Conservation (phyloP, 2,888 invertebrate species). For the Colletes collaris region DNA sequence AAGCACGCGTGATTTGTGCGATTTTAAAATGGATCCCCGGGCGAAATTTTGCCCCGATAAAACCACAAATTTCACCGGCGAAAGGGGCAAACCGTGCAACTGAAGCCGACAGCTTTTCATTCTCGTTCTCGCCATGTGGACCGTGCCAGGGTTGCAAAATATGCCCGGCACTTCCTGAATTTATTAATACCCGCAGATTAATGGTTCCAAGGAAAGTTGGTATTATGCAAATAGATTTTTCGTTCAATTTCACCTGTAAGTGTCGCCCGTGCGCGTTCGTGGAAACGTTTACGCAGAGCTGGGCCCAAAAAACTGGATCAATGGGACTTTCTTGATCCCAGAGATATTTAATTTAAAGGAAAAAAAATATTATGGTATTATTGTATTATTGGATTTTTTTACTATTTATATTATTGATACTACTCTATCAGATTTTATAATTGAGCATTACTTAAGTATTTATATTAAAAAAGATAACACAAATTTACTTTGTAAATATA, state of each 20-base stretch:
- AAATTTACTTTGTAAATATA: too few relatives aligned
- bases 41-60: slow-evolving; percentile 39
- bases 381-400: too few relatives aligned
- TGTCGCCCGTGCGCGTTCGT: background rate
- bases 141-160: slow-evolving; percentile 25
- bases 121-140: slow-evolving; percentile 7
- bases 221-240: slow-evolving; percentile 2
- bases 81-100: background rate
- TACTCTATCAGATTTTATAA: too few relatives aligned
- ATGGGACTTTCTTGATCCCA: too few relatives aligned
- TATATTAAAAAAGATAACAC: too few relatives aligned
- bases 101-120: slow-evolving; percentile 46
- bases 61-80: slow-evolving; percentile 23
- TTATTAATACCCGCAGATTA: slow-evolving; percentile 46
- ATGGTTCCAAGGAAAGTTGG: slow-evolving; percentile 20
- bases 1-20: slow-evolving; percentile 41
- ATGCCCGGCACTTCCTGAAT: slow-evolving; percentile 31
- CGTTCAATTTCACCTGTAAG: background rate
- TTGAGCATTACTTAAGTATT: too few relatives aligned
- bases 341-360: too few relatives aligned
- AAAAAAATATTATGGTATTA: too few relatives aligned
- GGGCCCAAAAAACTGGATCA: too few relatives aligned
- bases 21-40: slow-evolving; percentile 27
- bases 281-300: too few relatives aligned
- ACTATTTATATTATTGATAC: too few relatives aligned